A percentile compares a stretch with the other conserved stretches of the same genome.
phyloP scores from a whole-genome alignment of 2,888 invertebrate genomes.

The Oxytorus armatus region DNA sequence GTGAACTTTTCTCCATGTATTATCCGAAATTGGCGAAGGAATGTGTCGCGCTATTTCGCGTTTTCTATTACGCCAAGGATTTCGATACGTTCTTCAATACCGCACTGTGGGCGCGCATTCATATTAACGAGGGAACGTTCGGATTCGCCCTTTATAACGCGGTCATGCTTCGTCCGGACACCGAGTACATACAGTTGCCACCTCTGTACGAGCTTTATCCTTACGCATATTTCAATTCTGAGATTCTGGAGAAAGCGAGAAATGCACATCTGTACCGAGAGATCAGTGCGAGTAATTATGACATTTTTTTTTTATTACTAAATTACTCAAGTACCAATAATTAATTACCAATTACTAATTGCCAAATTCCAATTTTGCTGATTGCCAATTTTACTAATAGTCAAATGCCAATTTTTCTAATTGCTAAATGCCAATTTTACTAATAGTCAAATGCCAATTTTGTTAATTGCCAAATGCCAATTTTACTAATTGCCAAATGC shows the following conservation, averaged over 20 bases:
- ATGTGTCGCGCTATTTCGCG: slow-evolving; percentile 78
- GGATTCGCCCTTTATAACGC: slow-evolving; percentile 88
- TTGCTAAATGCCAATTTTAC: no score
- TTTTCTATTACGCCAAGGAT: slow-evolving; percentile 82
- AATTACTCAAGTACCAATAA: no score
- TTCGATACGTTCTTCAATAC: slow-evolving; percentile 83
- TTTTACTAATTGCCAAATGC: no score
- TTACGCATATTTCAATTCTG: slow-evolving; percentile 87
- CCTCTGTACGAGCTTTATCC: slow-evolving; percentile 90
- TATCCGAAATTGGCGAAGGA: slow-evolving; percentile 78
- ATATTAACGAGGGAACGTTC: slow-evolving; percentile 85
- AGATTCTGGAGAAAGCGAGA: slow-evolving; percentile 85
- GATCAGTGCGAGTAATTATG: slow-evolving; percentile 72
- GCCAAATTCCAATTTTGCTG: not conserved
- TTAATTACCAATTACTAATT: no score
- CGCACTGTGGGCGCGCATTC: slow-evolving; percentile 82
- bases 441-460: no score
- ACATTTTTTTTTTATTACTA: not conserved
- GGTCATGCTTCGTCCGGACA: slow-evolving; percentile 87
- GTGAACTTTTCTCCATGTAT: slow-evolving; percentile 85
- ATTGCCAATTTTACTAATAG: not conserved
- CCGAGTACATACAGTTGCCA: slow-evolving; percentile 87
- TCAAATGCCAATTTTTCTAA: no score
- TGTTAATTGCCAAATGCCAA: no score
- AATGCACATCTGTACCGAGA: slow-evolving; percentile 83